Evolutionary conservation across 2,888 invertebrate species (phyloP).

Genomic region (Eumacrocentrus americanus): DNA sequence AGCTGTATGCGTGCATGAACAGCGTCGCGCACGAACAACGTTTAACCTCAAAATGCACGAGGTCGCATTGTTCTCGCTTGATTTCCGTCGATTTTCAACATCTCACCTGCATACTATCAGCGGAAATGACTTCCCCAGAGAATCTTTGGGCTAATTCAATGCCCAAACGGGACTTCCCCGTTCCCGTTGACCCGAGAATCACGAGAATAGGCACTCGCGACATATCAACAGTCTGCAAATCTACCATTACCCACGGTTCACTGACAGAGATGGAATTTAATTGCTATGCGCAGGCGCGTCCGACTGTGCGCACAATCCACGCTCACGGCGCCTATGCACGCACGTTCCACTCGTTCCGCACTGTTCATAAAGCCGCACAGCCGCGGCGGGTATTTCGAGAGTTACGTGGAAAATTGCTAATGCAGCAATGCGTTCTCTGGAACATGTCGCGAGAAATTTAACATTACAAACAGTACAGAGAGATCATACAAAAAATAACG

Average conservation of each 20-base stretch:
- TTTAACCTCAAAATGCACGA: too few relatives aligned
- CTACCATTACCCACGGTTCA: not conserved
- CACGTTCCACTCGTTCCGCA: conserved; percentile 22
- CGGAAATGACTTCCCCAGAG: conserved; percentile 92
- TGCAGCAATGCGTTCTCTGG: not conserved
- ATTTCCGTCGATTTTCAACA: conserved; percentile 5
- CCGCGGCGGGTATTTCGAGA: conserved; percentile 7
- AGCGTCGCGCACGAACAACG: too few relatives aligned
- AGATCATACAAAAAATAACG: not conserved
- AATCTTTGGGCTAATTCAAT: conserved; percentile 87
- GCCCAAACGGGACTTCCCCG: conserved; percentile 96
- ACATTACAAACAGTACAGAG: not conserved
- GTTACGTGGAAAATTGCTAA: conserved; percentile 8
- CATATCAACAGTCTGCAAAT: conserved; percentile 38
- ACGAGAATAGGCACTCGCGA: conserved; percentile 78
- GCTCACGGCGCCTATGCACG: conserved; percentile 7
- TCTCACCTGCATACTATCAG: conserved; percentile 97
- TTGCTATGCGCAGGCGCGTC: conserved; percentile 37
- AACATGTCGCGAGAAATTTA: conserved; percentile 12
- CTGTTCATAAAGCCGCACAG: not conserved
- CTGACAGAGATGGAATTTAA: too few relatives aligned
- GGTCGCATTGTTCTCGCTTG: too few relatives aligned
- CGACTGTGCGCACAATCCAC: not conserved
- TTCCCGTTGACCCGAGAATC: conserved; percentile 94
- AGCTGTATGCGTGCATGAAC: too few relatives aligned